These are phyloP conservation scores for Latheticus oryzae DNA, from an alignment of 2,888 invertebrate genomes.

Conservation along the genomic window DNA sequence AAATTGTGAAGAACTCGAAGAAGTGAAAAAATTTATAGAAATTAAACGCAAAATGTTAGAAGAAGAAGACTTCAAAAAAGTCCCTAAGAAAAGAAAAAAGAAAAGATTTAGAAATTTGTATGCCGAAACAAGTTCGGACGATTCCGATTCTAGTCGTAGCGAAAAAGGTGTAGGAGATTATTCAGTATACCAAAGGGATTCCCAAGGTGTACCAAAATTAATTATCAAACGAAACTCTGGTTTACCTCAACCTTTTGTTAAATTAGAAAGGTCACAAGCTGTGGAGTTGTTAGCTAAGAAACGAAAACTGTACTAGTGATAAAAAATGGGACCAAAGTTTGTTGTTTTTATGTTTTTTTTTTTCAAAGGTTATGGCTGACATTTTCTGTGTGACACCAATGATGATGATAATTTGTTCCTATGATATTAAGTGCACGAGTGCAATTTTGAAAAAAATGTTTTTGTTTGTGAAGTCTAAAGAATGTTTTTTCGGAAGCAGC, in stretches of 20 bases:
- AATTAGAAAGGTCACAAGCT: constrained; percentile 53
- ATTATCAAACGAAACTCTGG: constrained; percentile 57
- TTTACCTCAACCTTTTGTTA: constrained; percentile 55
- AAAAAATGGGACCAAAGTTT: constrained; percentile 25
- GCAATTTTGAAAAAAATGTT: constrained; percentile 26
- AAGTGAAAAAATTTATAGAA: constrained; percentile 54
- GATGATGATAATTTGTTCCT: constrained; percentile 36
- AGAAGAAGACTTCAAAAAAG: constrained; percentile 47
- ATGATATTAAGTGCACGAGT: constrained; percentile 36
- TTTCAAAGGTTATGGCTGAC: constrained; percentile 9
- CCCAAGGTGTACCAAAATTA: constrained; percentile 56
- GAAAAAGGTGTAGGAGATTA: constrained; percentile 49
- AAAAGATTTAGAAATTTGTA: constrained; percentile 51
- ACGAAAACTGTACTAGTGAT: constrained; percentile 39
- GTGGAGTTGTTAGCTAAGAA: constrained; percentile 48
- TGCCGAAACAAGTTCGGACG: constrained; percentile 41
- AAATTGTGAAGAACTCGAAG: constrained; percentile 53
- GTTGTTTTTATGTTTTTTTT: constrained; percentile 16
- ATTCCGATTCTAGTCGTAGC: constrained; percentile 44
- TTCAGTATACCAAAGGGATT: constrained; percentile 53
- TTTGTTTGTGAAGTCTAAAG: constrained; percentile 29
- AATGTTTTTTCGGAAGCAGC: constrained; percentile 15
- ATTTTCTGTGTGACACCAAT: constrained; percentile 21
- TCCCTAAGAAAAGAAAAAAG: constrained; percentile 51
- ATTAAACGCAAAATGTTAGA: constrained; percentile 49